These are phyloP conservation scores for Hirtodrosophila confusa DNA, from an alignment of 2,888 invertebrate species.

Conservation along the genomic window DNA sequence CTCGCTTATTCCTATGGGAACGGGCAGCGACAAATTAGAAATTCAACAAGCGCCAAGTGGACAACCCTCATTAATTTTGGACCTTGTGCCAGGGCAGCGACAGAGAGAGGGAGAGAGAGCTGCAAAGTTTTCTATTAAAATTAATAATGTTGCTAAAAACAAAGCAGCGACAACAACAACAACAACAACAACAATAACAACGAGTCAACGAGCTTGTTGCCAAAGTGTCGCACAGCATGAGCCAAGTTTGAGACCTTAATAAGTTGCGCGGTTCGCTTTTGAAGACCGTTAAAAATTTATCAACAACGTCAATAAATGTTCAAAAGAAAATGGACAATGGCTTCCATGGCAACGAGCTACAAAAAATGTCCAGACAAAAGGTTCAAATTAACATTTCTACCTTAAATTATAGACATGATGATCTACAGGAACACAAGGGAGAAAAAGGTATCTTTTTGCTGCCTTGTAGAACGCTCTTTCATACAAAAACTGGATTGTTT, in stretches of 20 bases:
- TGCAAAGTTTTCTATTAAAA: slow-evolving; percentile 80
- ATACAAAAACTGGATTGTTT: no score
- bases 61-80: slow-evolving; percentile 79
- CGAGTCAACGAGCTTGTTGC: slow-evolving; percentile 55
- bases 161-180: slow-evolving; percentile 45
- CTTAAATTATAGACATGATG: background rate
- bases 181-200: slow-evolving; percentile 44
- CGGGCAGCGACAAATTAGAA: slow-evolving; percentile 74
- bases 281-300: slow-evolving; percentile 67
- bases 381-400: slow-evolving; percentile 6
- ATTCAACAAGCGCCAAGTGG: slow-evolving; percentile 81
- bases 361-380: slow-evolving; percentile 16
- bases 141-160: slow-evolving; percentile 78
- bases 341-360: slow-evolving; percentile 38
- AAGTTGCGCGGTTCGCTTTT: slow-evolving; percentile 63
- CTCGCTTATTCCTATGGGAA: slow-evolving; percentile 67
- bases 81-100: slow-evolving; percentile 6
- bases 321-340: slow-evolving; percentile 43
- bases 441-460: no score
- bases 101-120: slow-evolving; percentile 1
- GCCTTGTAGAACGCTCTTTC: no score
- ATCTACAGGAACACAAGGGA: no score
- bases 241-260: slow-evolving; percentile 47
- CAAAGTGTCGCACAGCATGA: slow-evolving; percentile 60
- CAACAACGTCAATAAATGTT: slow-evolving; percentile 69